Base-by-base conservation (phyloP, 2,797 vertebrate genomes). In the Epinephelus coioides region DNA sequence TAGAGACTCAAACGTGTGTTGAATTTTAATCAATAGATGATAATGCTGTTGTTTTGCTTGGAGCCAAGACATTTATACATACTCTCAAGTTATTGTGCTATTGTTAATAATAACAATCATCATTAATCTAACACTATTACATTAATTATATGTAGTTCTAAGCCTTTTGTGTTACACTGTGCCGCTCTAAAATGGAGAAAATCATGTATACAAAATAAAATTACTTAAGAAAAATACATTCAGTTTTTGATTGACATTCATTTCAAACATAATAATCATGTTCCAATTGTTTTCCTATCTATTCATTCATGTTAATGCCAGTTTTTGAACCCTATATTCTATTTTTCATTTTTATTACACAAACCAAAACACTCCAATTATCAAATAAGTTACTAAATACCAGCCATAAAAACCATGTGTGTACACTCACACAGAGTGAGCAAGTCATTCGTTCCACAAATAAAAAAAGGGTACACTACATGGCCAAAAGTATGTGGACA, bases 141-240 rank as follows among this genome's bases (percentile, higher is more conserved):
- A 73, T 63, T 59, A 15, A 59, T 12, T 57, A 74, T 19, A 73
- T 69, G 46, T 55, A 49, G 21, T 70, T 56, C 66, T 11, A 55
- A 60, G 30, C 6, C 1, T 59, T 59, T 66, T 79, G 15, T 89
- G 59, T 82, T 49, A n/a, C 27, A 38, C 17, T 90, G 78, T 86
- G 46, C 17, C 15, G 51, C 57, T 71, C 69, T 46, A 70, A 77
- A 86, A 76, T 88, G 75, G 49, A 77, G 70, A n/a, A 71, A 79
- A 61, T 30, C 25, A 59, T 89, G 79, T 86, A 67, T 30, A 27
- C 30, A 54, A 79, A 92, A 91, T 87, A 89, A 91, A 89, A 85
- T 12, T 0, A 75, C 59, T 85, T 81, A 25, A 25, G 81, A 84
- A 83, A 84, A 67, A 3, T n/a, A 23, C 19, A 60, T 67, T 78